A percentile compares a stretch with the other conserved stretches of the same genome.
phyloP scores from a whole-genome alignment of 1,140 invertebrate species.

The Drosophila fuyamai region DNA sequence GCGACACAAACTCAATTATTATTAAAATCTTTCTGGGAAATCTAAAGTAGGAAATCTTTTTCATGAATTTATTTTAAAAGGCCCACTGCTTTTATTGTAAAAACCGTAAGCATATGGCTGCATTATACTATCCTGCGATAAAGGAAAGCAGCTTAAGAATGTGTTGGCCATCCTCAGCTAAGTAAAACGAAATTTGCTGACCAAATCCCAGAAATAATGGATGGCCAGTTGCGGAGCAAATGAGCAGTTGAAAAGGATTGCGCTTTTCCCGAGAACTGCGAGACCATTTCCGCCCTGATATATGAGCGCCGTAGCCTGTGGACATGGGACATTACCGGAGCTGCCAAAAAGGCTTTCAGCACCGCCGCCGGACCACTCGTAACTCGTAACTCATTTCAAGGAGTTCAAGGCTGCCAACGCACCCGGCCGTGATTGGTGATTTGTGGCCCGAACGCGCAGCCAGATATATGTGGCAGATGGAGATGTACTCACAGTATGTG shows the following conservation, averaged over 20 bases:
- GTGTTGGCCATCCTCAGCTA: neutral
- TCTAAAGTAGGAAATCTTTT: too few species aligned
- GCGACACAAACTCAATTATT: too few species aligned
- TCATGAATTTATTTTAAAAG: too few species aligned
- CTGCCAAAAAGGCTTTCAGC: constrained; percentile 71
- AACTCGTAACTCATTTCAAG: constrained; percentile 59
- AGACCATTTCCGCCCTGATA: constrained; percentile 25
- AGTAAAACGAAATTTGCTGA: constrained; percentile 2
- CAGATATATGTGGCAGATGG: neutral
- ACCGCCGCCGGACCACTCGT: constrained; percentile 31
- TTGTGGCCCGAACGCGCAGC: constrained; percentile 21
- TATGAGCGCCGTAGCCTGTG: constrained; percentile 9
- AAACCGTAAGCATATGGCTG: too few species aligned
- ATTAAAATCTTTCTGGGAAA: too few species aligned
- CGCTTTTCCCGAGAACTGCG: neutral
- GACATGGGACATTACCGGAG: constrained; percentile 24
- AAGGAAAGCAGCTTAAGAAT: neutral
- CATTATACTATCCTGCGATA: too few species aligned
- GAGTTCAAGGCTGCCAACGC: constrained; percentile 64
- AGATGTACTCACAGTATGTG: constrained; percentile 93
- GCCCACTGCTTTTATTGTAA: too few species aligned
- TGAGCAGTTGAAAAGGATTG: constrained; percentile 8
- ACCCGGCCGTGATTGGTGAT: constrained; percentile 44
- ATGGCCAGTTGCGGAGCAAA: constrained; percentile 4
- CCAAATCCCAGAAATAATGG: constrained; percentile 21